phyloP scores from a whole-genome alignment of 1,140 invertebrate genomes.

The Euwallacea fornicatus region DNA sequence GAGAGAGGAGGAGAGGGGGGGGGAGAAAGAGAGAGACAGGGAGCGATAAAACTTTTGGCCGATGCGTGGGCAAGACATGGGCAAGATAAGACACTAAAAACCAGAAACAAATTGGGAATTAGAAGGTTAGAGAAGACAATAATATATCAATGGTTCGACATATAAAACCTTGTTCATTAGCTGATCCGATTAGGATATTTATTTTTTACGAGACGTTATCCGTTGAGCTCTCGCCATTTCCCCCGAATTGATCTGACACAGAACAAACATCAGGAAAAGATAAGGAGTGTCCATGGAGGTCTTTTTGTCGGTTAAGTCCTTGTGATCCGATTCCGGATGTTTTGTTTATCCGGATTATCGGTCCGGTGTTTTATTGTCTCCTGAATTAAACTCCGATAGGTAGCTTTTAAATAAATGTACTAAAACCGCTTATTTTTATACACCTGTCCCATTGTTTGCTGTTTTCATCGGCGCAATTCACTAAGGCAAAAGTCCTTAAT shows the following conservation, averaged over 20 bases:
- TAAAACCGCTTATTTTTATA: not conserved
- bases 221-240: constrained; percentile 12
- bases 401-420: not conserved
- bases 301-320: constrained; percentile 29
- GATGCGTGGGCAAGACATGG: not conserved
- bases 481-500: too few relatives aligned
- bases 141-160: constrained; percentile 25
- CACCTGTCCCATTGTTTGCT: not conserved
- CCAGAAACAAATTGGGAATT: constrained; percentile 20
- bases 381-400: not conserved
- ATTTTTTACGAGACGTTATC: constrained; percentile 33
- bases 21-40: too few relatives aligned
- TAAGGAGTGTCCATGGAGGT: constrained; percentile 21
- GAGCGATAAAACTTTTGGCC: not conserved
- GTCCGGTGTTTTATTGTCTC: constrained; percentile 12
- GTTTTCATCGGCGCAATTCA: too few relatives aligned
- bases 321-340: constrained; percentile 17
- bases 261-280: constrained; percentile 24
- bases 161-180: constrained; percentile 26
- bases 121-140: constrained; percentile 13
- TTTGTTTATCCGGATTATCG: constrained; percentile 25
- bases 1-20: too few relatives aligned
- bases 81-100: not conserved
- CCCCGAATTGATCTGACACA: constrained; percentile 21
- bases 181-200: constrained; percentile 30